Percentiles rank a stretch among this genome's conserved stretches.
Conservation (phyloP, 2,888 invertebrate genomes). For the Dicyrtoma fusca region DNA sequence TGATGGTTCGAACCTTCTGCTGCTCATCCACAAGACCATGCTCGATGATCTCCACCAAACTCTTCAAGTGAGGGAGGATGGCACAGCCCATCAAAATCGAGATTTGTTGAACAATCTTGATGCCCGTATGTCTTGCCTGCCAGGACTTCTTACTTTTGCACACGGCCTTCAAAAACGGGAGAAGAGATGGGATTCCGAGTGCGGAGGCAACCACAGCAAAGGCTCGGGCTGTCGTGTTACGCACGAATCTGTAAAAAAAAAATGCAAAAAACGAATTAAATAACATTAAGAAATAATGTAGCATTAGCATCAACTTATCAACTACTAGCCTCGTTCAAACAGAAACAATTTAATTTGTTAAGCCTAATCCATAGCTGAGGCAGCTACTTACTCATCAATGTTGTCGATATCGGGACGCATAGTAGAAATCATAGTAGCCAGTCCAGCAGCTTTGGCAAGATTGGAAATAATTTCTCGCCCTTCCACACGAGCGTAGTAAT, state of each 20-base stretch:
- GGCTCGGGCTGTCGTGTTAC: constrained; percentile 98
- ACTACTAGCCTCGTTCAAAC: background rate
- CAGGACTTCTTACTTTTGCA: constrained; percentile 99
- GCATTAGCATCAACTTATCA: background rate
- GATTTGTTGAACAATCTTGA: constrained; percentile 99
- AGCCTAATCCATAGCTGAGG: too few species aligned
- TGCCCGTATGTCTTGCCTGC: constrained; percentile 98
- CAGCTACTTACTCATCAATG: constrained; percentile 83
- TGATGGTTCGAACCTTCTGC: constrained; percentile 95
- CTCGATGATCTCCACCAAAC: constrained; percentile 98
- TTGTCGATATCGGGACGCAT: constrained; percentile 99
- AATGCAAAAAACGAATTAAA: background rate
- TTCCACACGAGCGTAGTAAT: constrained; percentile 99
- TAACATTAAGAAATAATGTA: background rate
- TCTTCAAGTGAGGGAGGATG: constrained; percentile 95
- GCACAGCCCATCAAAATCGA: constrained; percentile 99
- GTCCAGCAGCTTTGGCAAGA: constrained; percentile 96
- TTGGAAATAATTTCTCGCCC: constrained; percentile 99
- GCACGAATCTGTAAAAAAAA: constrained; percentile 70
- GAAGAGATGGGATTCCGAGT: constrained; percentile 92
- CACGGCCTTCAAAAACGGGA: constrained; percentile 98
- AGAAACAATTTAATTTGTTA: too few species aligned
- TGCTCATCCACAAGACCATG: constrained; percentile 98
- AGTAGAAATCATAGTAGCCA: constrained; percentile 99
- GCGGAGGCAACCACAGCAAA: constrained; percentile 99